Evolutionary conservation across 2,888 invertebrate species (phyloP), one percentile per base, ranked within the genome.

Genomic region (Allacma fusca): DNA sequence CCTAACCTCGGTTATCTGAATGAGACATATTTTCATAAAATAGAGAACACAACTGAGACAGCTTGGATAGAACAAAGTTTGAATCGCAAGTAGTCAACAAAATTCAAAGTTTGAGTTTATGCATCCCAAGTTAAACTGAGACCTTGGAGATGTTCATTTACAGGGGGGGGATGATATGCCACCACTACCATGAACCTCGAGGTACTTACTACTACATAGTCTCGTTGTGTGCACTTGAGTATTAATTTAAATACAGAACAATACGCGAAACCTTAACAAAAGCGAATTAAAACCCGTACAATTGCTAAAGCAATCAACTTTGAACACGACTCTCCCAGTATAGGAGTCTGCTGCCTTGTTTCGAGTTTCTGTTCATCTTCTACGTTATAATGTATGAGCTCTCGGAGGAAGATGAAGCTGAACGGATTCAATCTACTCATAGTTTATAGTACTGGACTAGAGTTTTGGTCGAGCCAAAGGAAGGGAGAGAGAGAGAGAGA

Each of bases 291-390:
- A 50, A 50, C 50, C 50, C 50, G 50, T 50, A 50, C 50, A 50
- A 50, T 50, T 50, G 50, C 50, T 50, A n/a, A 50, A 50, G 50
- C 50, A 50, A 50, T 50, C 50, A 50, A 50, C 50, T 50, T 50
- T 50, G 50, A 50, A 50, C 50, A 50, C 50, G 50, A 50, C 50
- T 50, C 50, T n/a, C 19, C 16, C 50, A 50, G n/a, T 50, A 50
- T 40, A 40, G 40, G 16, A 50, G 4, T 50, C 50, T 50, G 16
- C 50, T 50, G 50, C 9, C 5, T 7, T 34, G 5, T 34, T 34
- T 34, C 34, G 4, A 34, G 34, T 9, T n/a, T 34, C 34, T 34
- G 34, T 34, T 34, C 34, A 7, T 34, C 4, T 34, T 4, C 9
- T 34, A 34, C 9, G 4, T 4, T 34, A 34, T 34, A 34, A 34